A percentile compares a stretch with the other conserved stretches of the same genome.
phyloP scores from a whole-genome alignment of 2,797 vertebrate species.

The Alouatta caraya region DNA sequence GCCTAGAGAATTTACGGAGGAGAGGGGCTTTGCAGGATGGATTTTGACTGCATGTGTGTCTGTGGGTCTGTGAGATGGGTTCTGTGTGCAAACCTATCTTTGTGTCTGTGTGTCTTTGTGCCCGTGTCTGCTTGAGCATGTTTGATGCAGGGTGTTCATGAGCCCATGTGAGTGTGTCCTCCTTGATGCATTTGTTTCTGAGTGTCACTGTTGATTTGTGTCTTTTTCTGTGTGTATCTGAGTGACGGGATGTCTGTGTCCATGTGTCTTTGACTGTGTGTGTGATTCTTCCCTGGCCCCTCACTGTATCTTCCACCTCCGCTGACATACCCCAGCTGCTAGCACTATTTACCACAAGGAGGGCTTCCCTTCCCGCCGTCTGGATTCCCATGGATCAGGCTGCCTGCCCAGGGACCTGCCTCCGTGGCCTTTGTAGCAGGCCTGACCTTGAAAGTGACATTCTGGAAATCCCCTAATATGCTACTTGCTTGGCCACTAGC shows the following conservation, averaged over 20 bases:
- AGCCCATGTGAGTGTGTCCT: neutral
- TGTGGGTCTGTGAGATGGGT: neutral
- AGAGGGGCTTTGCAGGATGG: neutral
- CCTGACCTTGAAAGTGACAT: slow-evolving; percentile 43
- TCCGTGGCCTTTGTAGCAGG: slow-evolving; percentile 27
- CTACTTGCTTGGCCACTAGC: neutral
- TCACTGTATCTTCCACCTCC: neutral
- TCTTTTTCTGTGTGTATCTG: neutral
- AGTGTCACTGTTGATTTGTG: neutral
- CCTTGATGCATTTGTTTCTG: neutral
- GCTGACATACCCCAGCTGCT: slow-evolving; percentile 42
- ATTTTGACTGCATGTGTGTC: neutral
- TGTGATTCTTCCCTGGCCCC: neutral
- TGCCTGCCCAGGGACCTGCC: slow-evolving; percentile 36
- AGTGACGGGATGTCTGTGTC: neutral
- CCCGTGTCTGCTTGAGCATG: neutral
- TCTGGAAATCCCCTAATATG: slow-evolving; percentile 59
- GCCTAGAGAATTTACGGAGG: neutral
- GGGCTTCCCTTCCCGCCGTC: slow-evolving; percentile 39
- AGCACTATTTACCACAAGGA: slow-evolving; percentile 48
- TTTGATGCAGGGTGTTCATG: neutral
- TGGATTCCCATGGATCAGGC: slow-evolving; percentile 39
- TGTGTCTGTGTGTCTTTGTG: neutral
- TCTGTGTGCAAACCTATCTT: neutral
- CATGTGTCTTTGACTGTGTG: neutral